Percentiles rank a stretch among this genome's conserved stretches.
Evolutionary conservation across 2,113 vertebrate species (phyloP).

Genomic region (Lampris megalopsis): DNA sequence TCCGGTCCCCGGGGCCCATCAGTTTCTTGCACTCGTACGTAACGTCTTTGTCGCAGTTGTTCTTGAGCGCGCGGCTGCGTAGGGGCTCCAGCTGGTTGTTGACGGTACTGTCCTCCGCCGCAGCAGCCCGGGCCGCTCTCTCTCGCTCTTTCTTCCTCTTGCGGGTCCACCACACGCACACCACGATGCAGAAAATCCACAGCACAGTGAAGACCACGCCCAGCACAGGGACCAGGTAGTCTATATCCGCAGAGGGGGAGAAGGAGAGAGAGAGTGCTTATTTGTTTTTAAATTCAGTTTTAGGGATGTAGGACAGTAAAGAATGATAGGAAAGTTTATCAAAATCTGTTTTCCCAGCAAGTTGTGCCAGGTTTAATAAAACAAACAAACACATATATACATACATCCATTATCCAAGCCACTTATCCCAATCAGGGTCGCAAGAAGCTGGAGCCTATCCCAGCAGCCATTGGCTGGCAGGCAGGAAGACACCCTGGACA

Average conservation of each 20-base stretch:
- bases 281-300: neutral
- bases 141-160: conserved; percentile 94
- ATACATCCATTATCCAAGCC: too few relatives aligned
- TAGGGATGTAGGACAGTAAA: neutral
- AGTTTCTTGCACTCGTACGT: conserved; percentile 91
- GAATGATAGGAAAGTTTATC: too few relatives aligned
- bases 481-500: too few relatives aligned
- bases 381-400: too few relatives aligned
- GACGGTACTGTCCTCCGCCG: conserved; percentile 85
- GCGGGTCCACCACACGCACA: conserved; percentile 93
- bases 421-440: too few relatives aligned
- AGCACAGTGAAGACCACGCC: conserved; percentile 89
- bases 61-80: conserved; percentile 83
- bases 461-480: too few relatives aligned
- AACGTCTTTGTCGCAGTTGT: conserved; percentile 85
- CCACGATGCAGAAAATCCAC: conserved; percentile 89
- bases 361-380: too few relatives aligned
- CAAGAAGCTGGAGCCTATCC: too few relatives aligned
- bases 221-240: conserved; percentile 89
- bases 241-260: conserved; percentile 67
- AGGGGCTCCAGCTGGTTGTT: conserved; percentile 94
- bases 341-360: too few relatives aligned
- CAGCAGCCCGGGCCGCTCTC: conserved; percentile 77
- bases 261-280: neutral
- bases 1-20: conserved; percentile 86